A percentile compares a stretch with the other conserved stretches of the same genome.
Conservation (phyloP, 1,140 invertebrate species). For the Eubasilissa regina region DNA sequence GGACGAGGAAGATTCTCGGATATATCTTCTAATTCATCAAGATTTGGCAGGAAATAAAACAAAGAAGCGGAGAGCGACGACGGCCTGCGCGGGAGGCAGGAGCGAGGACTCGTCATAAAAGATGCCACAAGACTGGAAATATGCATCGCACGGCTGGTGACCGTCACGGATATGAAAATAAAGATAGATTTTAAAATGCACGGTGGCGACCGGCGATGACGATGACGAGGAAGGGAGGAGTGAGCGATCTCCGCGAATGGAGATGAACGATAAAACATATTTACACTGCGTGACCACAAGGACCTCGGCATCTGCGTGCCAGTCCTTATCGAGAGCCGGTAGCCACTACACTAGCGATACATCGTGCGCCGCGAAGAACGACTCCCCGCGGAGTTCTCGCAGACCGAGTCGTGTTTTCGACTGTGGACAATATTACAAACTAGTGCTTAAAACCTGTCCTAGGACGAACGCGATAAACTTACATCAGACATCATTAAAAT, state of each 20-base stretch:
- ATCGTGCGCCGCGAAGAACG: too few species aligned
- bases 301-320: slow-evolving; percentile 6
- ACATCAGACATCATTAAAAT: too few species aligned
- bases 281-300: not conserved
- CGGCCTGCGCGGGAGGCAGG: slow-evolving; percentile 64
- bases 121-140: slow-evolving; percentile 3
- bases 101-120: slow-evolving; percentile 16
- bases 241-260: not conserved
- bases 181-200: not conserved
- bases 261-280: not conserved
- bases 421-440: not conserved
- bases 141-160: not conserved
- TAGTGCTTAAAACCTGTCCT: not conserved
- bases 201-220: not conserved
- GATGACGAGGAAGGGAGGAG: not conserved
- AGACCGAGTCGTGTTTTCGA: not conserved
- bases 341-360: not conserved
- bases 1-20: not conserved
- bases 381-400: not conserved
- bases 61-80: slow-evolving; percentile 63
- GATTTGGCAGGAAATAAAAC: not conserved
- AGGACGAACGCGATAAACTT: too few species aligned
- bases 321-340: not conserved
- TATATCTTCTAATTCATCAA: not conserved
- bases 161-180: not conserved